Evolutionary conservation across 2,797 vertebrate species (phyloP).

Genomic region (Limosa lapponica): DNA sequence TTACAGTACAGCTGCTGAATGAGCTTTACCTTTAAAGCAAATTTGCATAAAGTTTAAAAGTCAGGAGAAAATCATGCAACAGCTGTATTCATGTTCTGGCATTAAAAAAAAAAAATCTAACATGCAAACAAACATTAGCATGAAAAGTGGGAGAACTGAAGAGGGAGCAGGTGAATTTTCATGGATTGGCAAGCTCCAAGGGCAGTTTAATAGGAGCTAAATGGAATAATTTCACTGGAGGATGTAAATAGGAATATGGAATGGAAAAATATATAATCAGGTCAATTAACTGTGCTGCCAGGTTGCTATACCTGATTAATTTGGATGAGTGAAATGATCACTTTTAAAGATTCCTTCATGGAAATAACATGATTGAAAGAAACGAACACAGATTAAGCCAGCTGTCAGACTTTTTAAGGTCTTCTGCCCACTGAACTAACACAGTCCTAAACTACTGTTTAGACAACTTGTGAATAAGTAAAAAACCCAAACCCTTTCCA

Average conservation of each 20-base stretch:
- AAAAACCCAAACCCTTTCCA: background rate
- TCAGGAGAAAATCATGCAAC: background rate
- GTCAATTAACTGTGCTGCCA: background rate
- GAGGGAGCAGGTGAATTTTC: background rate
- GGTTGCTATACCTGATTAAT: background rate
- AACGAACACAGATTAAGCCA: background rate
- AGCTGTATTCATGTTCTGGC: background rate
- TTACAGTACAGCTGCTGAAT: background rate
- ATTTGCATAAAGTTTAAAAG: background rate
- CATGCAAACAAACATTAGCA: fast-evolving
- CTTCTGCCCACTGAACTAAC: background rate
- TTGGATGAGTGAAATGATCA: background rate
- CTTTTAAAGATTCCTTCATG: background rate
- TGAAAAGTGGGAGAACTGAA: background rate
- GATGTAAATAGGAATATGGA: background rate
- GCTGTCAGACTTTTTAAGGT: background rate
- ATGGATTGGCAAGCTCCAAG: background rate
- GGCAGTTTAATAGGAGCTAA: background rate
- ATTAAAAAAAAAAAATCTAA: background rate
- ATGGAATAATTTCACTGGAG: background rate
- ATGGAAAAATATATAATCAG: background rate
- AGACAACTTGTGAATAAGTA: background rate
- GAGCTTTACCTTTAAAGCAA: background rate
- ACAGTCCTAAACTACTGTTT: background rate
- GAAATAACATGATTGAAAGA: background rate